Conservation (phyloP, 2,888 invertebrate genomes). For the Tiphia femorata region DNA sequence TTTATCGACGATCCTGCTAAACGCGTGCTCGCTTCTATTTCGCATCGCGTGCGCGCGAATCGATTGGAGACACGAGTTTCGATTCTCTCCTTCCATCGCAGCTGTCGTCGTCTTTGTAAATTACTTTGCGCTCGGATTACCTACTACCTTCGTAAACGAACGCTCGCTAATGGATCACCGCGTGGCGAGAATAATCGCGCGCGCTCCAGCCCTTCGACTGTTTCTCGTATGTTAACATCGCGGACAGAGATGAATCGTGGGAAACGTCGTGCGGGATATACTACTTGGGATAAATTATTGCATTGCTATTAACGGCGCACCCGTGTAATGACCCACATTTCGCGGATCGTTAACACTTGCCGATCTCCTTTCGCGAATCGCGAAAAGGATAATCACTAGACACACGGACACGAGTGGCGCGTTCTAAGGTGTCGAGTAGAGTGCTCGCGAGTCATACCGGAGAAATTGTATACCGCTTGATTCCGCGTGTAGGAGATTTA, state of each 20-base stretch:
- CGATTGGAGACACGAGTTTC: background rate
- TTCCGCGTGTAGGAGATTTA: too few relatives aligned
- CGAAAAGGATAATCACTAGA: too few relatives aligned
- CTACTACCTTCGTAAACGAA: constrained; percentile 19
- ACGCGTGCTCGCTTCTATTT: constrained; percentile 33
- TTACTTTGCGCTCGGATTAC: constrained; percentile 27
- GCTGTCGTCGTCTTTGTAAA: constrained; percentile 29
- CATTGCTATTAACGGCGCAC: constrained; percentile 34
- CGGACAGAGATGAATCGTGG: constrained; percentile 37
- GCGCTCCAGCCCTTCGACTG: constrained; percentile 13
- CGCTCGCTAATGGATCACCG: constrained; percentile 36
- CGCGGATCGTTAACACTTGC: background rate
- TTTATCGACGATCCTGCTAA: constrained; percentile 32
- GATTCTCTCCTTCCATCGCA: background rate
- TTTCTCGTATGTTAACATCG: background rate
- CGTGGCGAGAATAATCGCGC: constrained; percentile 34
- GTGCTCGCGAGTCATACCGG: too few relatives aligned
- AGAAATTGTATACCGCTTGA: too few relatives aligned
- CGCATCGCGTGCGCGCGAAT: constrained; percentile 2
- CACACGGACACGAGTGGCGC: too few relatives aligned
- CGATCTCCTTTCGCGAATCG: too few relatives aligned
- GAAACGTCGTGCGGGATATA: constrained; percentile 26
- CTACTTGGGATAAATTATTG: constrained; percentile 44
- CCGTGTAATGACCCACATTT: constrained; percentile 36
- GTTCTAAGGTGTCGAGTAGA: too few relatives aligned